Percentiles rank a stretch among this genome's conserved stretches.
Conservation (phyloP, 2,888 invertebrate species). For the Graphium colonna region DNA sequence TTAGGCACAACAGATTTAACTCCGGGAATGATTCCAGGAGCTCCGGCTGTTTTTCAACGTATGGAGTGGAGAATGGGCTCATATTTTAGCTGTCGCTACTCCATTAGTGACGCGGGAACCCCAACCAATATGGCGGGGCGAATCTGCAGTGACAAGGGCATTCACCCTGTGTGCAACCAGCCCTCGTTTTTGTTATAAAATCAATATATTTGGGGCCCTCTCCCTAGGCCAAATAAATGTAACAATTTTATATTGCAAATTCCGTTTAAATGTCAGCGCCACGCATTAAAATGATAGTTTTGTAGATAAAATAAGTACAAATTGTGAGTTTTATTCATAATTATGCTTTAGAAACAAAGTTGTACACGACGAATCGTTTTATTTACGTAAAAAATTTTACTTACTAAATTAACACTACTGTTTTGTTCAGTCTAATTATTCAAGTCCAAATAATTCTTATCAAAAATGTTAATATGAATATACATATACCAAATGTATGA, state of each 20-base stretch:
- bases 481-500: too few relatives aligned
- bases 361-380: too few relatives aligned
- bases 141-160: conserved; percentile 76
- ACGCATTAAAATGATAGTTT: too few relatives aligned
- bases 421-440: too few relatives aligned
- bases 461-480: too few relatives aligned
- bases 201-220: conserved; percentile 71
- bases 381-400: too few relatives aligned
- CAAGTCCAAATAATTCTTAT: too few relatives aligned
- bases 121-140: conserved; percentile 68
- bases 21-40: conserved; percentile 45
- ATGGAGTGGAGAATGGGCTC: conserved; percentile 61
- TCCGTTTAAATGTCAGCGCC: too few relatives aligned
- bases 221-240: conserved; percentile 42
- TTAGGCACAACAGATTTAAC: conserved; percentile 40
- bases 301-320: too few relatives aligned
- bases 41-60: conserved; percentile 59
- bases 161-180: conserved; percentile 72
- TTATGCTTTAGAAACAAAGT: too few relatives aligned
- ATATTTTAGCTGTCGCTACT: conserved; percentile 71
- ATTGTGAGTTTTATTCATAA: too few relatives aligned
- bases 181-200: conserved; percentile 78
- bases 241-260: conserved; percentile 3
- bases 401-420: too few relatives aligned
- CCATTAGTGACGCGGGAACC: conserved; percentile 72